These are phyloP conservation scores for Mimachlamys varia DNA, from an alignment of 2,888 invertebrate genomes.

Conservation along the genomic window DNA sequence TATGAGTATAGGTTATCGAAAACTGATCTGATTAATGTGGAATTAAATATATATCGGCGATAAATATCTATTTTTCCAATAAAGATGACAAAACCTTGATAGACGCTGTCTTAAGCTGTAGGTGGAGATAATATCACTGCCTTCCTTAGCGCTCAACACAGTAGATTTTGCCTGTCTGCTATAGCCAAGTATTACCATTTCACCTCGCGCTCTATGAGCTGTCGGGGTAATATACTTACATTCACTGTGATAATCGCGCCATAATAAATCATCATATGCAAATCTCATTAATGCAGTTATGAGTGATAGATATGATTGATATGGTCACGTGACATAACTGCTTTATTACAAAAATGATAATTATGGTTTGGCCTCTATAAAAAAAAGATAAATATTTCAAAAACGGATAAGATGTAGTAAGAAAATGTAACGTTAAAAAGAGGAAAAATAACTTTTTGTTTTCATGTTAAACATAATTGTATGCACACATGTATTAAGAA, in stretches of 20 bases:
- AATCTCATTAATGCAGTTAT: not conserved
- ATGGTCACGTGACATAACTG: not conserved
- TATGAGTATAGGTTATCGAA: slow-evolving; percentile 34
- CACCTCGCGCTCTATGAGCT: not conserved
- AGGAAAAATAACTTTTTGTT: no score
- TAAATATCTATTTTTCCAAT: slow-evolving; percentile 27
- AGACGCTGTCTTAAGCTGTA: slow-evolving; percentile 28
- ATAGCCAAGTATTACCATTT: not conserved
- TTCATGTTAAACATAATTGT: no score
- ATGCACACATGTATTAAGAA: no score
- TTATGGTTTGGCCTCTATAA: not conserved
- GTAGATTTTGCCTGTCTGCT: not conserved
- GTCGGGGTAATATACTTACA: not conserved
- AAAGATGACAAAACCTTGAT: slow-evolving; percentile 3
- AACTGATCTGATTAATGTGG: slow-evolving; percentile 31
- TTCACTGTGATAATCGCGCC: not conserved
- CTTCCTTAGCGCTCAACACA: not conserved
- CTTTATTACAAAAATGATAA: not conserved
- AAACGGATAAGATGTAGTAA: no score
- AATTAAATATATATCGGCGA: slow-evolving; percentile 31
- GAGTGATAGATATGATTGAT: not conserved
- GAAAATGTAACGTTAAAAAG: no score
- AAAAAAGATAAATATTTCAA: not conserved
- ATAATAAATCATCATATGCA: not conserved
- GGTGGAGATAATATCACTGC: not conserved